Base-by-base conservation (phyloP, 2,113 vertebrate genomes). In the Apodemus speciosus region DNA sequence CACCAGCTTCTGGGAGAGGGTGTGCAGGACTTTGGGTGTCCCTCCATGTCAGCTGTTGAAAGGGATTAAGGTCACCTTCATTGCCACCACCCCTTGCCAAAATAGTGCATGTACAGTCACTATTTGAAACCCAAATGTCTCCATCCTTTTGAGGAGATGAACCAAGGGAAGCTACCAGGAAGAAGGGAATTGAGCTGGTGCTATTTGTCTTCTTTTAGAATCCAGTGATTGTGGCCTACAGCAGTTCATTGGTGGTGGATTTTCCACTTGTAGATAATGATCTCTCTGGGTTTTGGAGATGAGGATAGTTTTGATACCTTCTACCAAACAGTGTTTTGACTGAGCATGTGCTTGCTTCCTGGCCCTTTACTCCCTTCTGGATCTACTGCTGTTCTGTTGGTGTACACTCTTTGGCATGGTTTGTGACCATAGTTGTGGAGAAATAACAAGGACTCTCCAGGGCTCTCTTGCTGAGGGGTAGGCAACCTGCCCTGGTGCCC, bases 181-280 rank as follows among this genome's bases (percentile, higher is more conserved):
- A 75, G 89, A 92, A 93, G 96, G 77, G 93, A 97, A 83, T 79
- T 95, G 94, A 95, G 75, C 64, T 92, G 23, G 32, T 30, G 68
- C 90, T 95, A 97, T 91, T 98, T 95, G 96, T 85, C 90, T 95
- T 96, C 64, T 66, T 98, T 97, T 97, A 97, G 96, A 98, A 97
- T 97, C 94, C 90, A 76, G 88, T 90, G 92, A 88, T 96, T 93
- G 96, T 97, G 93, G 88, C 93, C 94, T 94, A 96, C 88, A 95
- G 86, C 87, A 96, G 96, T 98, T 97, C 97, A 96, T 96, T 97
- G 97, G 97, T 97, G 94, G 97, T 38, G 51, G 95, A 97, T 98
- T 98, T 98, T 98, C 93, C 1, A 56, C 97, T 97, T 98, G 96
- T 97, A 98, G 97, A 97, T 98, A 97, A 97, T 92, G 96, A 97